Evolutionary conservation across 2,797 vertebrate species (phyloP), one percentile per base, ranked within the genome.

Genomic region (Champsocephalus esox): DNA sequence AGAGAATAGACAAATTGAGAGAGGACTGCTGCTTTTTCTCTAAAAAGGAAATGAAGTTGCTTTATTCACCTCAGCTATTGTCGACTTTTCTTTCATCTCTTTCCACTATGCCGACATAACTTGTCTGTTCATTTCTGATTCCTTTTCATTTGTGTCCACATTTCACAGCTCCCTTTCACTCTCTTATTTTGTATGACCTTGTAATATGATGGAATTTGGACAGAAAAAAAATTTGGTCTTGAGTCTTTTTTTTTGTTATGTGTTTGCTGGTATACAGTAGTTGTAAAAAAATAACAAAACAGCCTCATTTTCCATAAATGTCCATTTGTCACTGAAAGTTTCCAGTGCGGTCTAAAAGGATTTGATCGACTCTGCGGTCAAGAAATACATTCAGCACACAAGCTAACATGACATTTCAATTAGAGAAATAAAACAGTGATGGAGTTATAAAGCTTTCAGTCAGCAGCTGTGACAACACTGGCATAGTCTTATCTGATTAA

Each of bases 401-500:
- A 55, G 38, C 59, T 13, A 43, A 83, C 19, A 32, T 66, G 70
- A 70, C 58, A 64, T 81, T 70, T 83, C 75, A 83, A 83, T 83
- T 83, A 83, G 41, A 77, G 73, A 16, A 12, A 72, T 73, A 70
- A 73, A 73, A 46, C 8, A 19, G 57, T 56, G 38, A 2, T 66
- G 52, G 34, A 76, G 61, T 63, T 69, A 65, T 28, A 52, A 41
- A 24, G 55, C 77, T 79, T 72, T 84, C 82, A 75, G 17, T 84
- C 75, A 63, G 79, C 65, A 19, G 59, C 73, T 45, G 52, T 72
- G 52, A 72, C 70, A 38, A 61, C 44, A 0, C 1, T 21, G 34
- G 12, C 41, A 45, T 66, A 73, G 71, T 79, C 77, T 73, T n/a
- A 69, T 66, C 72, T 79, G 38, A 66, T 70, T 75, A 49, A 11